Conservation (phyloP, 2,797 vertebrate genomes). For the Phrynocephalus guinanensis region DNA sequence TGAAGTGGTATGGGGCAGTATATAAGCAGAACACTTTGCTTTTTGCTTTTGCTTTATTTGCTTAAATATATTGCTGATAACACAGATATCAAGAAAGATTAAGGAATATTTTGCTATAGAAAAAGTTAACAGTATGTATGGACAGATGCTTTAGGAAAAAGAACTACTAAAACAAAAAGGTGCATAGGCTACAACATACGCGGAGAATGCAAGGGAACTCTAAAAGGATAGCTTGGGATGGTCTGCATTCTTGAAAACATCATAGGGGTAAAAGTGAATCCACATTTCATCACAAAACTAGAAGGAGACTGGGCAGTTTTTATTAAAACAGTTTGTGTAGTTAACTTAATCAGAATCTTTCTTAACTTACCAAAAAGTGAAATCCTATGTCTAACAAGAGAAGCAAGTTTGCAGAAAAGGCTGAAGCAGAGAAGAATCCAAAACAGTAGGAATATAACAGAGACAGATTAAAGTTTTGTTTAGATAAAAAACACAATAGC, state of each 20-base stretch:
- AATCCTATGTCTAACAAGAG: slow-evolving; percentile 99
- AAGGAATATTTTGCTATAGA: neutral
- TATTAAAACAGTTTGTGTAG: slow-evolving; percentile 3
- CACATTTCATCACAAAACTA: neutral
- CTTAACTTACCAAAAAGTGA: slow-evolving; percentile 96
- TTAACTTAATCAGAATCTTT: slow-evolving; percentile 31
- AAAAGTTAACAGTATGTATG: neutral
- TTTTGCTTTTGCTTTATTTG: neutral
- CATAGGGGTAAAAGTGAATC: neutral
- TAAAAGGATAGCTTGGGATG: neutral
- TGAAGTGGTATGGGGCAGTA: too few species aligned
- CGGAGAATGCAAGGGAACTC: neutral
- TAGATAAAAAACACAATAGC: slow-evolving; percentile 36
- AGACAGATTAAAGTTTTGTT: slow-evolving; percentile 56
- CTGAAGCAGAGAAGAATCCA: slow-evolving; percentile 79
- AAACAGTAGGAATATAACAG: slow-evolving; percentile 65
- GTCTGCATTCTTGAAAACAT: neutral
- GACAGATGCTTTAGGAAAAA: neutral
- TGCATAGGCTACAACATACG: neutral
- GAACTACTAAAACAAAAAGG: neutral
- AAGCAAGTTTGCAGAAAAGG: slow-evolving; percentile 99
- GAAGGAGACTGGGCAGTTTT: neutral
- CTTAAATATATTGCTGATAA: neutral
- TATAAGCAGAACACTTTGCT: too few species aligned
- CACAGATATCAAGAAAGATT: neutral